Evolutionary conservation across 2,888 invertebrate species (phyloP).

Genomic region (Scaptomyza cyrtandrae): DNA sequence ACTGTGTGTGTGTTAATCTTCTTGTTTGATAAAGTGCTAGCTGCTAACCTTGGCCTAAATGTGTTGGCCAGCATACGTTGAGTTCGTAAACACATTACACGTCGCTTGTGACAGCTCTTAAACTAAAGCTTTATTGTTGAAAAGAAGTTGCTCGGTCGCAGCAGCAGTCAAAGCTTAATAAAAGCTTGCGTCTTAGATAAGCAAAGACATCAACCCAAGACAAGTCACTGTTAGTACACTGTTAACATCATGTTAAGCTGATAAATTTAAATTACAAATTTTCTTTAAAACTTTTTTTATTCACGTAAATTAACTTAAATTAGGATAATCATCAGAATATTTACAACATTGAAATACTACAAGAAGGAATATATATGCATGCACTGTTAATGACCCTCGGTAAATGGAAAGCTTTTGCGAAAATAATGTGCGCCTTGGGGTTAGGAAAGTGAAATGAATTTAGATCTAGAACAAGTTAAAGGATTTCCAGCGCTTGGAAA

Average conservation of each 20-base stretch:
- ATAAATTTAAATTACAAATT: neutral
- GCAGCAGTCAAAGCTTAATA: neutral
- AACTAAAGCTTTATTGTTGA: slow-evolving; percentile 22
- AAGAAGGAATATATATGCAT: slow-evolving; percentile 57
- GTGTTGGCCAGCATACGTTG: slow-evolving; percentile 26
- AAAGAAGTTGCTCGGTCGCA: slow-evolving; percentile 15
- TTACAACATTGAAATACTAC: slow-evolving; percentile 77
- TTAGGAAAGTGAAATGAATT: slow-evolving; percentile 5
- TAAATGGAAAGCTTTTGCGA: slow-evolving; percentile 28
- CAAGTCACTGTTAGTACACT: slow-evolving; percentile 4
- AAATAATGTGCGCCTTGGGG: slow-evolving; percentile 29
- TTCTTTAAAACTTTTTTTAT: slow-evolving; percentile 36
- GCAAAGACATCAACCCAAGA: slow-evolving; percentile 38
- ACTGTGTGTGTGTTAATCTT: slow-evolving; percentile 35
- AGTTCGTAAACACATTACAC: slow-evolving; percentile 8
- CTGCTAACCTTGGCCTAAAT: slow-evolving; percentile 71
- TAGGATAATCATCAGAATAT: slow-evolving; percentile 76
- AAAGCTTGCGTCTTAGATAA: slow-evolving; percentile 29
- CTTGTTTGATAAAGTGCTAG: slow-evolving; percentile 34
- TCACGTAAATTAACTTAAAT: slow-evolving; percentile 76
- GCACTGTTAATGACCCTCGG: slow-evolving; percentile 52
- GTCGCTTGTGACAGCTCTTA: slow-evolving; percentile 15
- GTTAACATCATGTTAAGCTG: neutral
- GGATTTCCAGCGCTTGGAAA: slow-evolving; percentile 26
- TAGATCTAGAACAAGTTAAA: slow-evolving; percentile 11